phyloP scores from a whole-genome alignment of 2,797 vertebrate genomes.

The Pantherophis vulpinus region DNA sequence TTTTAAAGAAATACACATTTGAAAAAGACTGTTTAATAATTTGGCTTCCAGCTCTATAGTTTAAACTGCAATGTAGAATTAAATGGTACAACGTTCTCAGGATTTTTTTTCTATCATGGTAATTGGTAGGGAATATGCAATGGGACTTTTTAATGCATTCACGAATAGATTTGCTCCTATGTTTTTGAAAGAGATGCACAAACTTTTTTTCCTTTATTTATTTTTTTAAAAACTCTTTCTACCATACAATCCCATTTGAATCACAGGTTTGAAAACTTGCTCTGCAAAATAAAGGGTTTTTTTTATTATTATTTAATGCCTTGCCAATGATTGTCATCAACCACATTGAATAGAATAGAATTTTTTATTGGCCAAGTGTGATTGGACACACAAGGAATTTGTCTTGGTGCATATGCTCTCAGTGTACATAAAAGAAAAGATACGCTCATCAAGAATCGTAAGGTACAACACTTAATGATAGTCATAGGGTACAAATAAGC shows the following conservation, averaged over 20 bases:
- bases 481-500: too few relatives aligned
- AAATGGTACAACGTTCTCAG: slow-evolving; percentile 4
- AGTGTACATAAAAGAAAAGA: too few relatives aligned
- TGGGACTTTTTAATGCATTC: not conserved
- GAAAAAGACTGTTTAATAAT: slow-evolving; percentile 53
- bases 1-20: slow-evolving; percentile 34
- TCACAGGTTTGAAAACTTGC: not conserved
- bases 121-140: not conserved
- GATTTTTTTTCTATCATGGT: slow-evolving; percentile 13
- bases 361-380: too few relatives aligned
- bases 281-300: not conserved
- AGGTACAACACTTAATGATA: too few relatives aligned
- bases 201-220: too few relatives aligned
- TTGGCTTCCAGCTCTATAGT: slow-evolving; percentile 43
- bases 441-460: too few relatives aligned
- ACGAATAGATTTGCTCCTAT: not conserved
- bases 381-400: too few relatives aligned
- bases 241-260: not conserved
- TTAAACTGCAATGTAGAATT: slow-evolving; percentile 22
- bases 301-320: not conserved
- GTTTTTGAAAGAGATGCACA: not conserved
- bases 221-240: not conserved
- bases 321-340: not conserved
- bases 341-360: not conserved
- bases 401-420: too few relatives aligned